These are phyloP conservation scores for Leptodactylus fallax DNA, from an alignment of 2,797 vertebrate species.

Conservation along the genomic window DNA sequence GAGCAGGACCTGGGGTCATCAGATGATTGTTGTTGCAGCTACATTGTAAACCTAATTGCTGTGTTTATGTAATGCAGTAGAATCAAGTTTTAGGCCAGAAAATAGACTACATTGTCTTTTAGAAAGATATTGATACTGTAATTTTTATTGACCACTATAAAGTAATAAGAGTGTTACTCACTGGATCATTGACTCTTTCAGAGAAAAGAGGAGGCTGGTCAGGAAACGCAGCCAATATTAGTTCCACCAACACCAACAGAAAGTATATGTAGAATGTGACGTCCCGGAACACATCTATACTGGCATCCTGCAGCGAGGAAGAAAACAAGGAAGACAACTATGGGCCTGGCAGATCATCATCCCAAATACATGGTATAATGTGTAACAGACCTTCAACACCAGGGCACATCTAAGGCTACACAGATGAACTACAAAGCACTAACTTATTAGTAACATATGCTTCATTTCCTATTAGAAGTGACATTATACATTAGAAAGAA, in stretches of 20 bases:
- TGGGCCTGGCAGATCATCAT: not conserved
- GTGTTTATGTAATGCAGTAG: no score
- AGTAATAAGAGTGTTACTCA: slow-evolving; percentile 72
- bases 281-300: slow-evolving; percentile 80
- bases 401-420: not conserved
- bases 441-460: not conserved
- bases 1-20: no score
- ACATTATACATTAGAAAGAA: no score
- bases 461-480: no score
- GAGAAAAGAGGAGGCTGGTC: slow-evolving; percentile 90
- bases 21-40: no score
- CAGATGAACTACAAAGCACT: not conserved
- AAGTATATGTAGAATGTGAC: slow-evolving; percentile 89
- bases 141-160: no score
- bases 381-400: not conserved
- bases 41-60: no score
- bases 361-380: not conserved
- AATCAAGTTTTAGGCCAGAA: no score
- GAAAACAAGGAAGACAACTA: not conserved
- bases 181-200: slow-evolving; percentile 82
- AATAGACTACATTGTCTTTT: no score
- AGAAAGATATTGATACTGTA: no score
- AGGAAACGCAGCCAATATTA: slow-evolving; percentile 85
- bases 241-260: slow-evolving; percentile 80
- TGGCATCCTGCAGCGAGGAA: slow-evolving; percentile 66